Evolutionary conservation across 1,140 invertebrate genomes (phyloP).

Genomic region (Helicoverpa armigera): DNA sequence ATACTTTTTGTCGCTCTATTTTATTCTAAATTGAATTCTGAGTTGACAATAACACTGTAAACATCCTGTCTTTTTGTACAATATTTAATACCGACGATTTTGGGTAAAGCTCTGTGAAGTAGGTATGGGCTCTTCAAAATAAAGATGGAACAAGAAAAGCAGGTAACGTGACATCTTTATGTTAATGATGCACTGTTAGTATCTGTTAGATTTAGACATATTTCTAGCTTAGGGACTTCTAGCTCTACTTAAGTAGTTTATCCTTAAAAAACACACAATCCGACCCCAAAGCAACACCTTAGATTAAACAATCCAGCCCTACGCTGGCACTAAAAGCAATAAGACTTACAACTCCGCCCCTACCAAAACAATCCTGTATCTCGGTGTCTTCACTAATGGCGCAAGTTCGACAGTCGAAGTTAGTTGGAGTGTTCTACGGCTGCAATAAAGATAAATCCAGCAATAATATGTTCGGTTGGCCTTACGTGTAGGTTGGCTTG

Average conservation of each 20-base stretch:
- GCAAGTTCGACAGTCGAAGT: constrained; percentile 85
- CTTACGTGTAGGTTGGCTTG: constrained; percentile 82
- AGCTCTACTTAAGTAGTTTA: not conserved
- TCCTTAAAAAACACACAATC: constrained; percentile 49
- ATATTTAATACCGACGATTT: constrained; percentile 59
- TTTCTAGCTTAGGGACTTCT: no score
- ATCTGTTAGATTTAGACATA: no score
- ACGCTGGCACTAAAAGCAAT: constrained; percentile 82
- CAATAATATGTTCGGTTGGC: constrained; percentile 84
- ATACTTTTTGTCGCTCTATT: constrained; percentile 76
- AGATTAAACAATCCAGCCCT: constrained; percentile 83
- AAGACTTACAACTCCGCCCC: constrained; percentile 85
- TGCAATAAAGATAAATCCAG: constrained; percentile 86
- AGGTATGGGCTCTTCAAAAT: constrained; percentile 10
- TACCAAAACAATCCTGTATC: constrained; percentile 85
- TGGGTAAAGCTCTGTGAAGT: constrained; percentile 17
- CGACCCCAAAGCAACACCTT: constrained; percentile 68
- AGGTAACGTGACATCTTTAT: constrained; percentile 31
- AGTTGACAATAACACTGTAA: constrained; percentile 81
- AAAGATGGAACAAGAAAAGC: constrained; percentile 40
- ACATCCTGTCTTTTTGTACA: constrained; percentile 81
- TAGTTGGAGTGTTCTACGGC: constrained; percentile 83
- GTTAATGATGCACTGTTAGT: not conserved
- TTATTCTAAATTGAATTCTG: constrained; percentile 83
- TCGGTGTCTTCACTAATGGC: constrained; percentile 86